phyloP scores from a whole-genome alignment of 1,140 invertebrate species.

The Akabosia matsudoensis region DNA sequence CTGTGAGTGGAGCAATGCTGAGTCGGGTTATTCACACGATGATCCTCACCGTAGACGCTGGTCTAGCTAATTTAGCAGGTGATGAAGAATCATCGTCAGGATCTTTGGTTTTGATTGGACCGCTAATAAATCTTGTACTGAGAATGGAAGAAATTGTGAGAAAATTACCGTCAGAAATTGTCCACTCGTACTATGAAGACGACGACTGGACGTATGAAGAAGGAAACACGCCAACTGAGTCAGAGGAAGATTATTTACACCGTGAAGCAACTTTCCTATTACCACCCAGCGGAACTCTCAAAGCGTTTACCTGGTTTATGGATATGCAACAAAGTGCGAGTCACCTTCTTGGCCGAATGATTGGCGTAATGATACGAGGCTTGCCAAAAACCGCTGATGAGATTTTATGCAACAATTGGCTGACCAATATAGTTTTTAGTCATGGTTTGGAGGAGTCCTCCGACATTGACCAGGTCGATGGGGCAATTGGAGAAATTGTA shows the following conservation, averaged over 20 bases:
- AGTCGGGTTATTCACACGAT: constrained; percentile 60
- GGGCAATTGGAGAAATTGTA: constrained; percentile 21
- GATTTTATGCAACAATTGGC: constrained; percentile 55
- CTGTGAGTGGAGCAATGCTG: constrained; percentile 57
- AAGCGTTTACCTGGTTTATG: constrained; percentile 60
- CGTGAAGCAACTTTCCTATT: constrained; percentile 29
- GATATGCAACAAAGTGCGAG: constrained; percentile 62
- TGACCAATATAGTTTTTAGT: constrained; percentile 57
- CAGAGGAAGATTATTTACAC: background rate
- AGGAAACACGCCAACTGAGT: constrained; percentile 4
- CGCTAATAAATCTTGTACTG: constrained; percentile 52
- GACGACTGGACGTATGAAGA: constrained; percentile 48
- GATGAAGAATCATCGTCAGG: background rate
- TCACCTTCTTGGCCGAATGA: constrained; percentile 60
- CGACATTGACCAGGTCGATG: constrained; percentile 6
- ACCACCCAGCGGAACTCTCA: background rate
- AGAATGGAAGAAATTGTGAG: constrained; percentile 58
- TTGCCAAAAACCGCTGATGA: constrained; percentile 54
- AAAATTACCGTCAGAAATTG: constrained; percentile 51
- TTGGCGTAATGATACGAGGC: constrained; percentile 60
- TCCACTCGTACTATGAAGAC: constrained; percentile 49
- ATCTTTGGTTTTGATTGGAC: constrained; percentile 28
- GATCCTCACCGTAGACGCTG: constrained; percentile 55
- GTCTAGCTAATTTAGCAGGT: background rate
- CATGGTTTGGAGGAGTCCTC: constrained; percentile 54